Base-by-base conservation (phyloP, 2,888 invertebrate species). In the Onchidella celtica region DNA sequence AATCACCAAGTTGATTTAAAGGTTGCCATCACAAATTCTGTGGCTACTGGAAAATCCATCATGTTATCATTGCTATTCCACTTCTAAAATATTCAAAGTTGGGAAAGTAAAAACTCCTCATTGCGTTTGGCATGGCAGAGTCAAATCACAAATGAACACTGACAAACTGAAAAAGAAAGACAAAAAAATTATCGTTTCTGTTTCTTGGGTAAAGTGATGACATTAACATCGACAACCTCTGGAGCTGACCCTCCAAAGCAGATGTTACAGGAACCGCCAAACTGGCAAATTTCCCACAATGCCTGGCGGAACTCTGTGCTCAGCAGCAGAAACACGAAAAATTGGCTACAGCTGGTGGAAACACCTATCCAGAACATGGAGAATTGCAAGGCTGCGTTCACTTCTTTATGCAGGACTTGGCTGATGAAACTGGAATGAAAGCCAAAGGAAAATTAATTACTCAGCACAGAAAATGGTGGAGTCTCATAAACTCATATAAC, bases 351-450 rank as follows among this genome's bases (percentile, higher is more conserved):
- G 72, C 97, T 97, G 94, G 98, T 98, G 87, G 97, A 95, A 89
- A 99, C 96, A 70, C 98, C 99, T 89, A 99, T 94, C 99, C 99
- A 99, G 78, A 98, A 97, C 87, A 98, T 96, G 85, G 96, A 96
- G 93, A 98, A 98, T 94, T 98, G 97, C 87, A 98, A 94, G 96
- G 65, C 38, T 17, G 4, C 11, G 32, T 78, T 72, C 21, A 79
- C 40, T 21, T 77, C 57, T 0, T 40, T 27, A 17, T 80, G 59
- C n/a, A 27, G 6, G 11, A 63, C 36, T 34, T 34, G 40, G 34
- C 65, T 79, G 36, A 79, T 98, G 95, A 82, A 95, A 95, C 86
- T 97, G 96, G 27, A 21, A 21, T 47, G 40, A 2, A 73, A 47
- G 24, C 24, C 17, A 32, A 21, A 17, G 14, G 59, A 21, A 3